Evolutionary conservation across 2,797 vertebrate species (phyloP).

Genomic region (Vultur gryphus): DNA sequence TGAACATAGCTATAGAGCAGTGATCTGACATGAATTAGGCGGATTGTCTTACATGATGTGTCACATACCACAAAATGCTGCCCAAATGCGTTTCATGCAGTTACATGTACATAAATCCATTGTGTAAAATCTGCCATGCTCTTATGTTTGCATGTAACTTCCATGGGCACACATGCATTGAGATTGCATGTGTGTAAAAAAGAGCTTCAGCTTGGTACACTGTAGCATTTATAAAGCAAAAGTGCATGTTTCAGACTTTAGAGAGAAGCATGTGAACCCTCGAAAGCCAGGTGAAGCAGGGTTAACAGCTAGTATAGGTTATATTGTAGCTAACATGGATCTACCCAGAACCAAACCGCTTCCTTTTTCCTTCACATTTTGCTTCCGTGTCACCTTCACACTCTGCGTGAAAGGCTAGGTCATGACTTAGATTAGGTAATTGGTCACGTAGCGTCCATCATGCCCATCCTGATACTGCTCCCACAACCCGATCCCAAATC

Average conservation of each 20-base stretch:
- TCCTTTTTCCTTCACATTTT: neutral
- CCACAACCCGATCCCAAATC: neutral
- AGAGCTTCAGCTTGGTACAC: neutral
- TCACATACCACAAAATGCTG: neutral
- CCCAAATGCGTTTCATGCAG: neutral
- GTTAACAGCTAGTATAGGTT: neutral
- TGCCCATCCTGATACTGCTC: neutral
- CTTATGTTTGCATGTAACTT: neutral
- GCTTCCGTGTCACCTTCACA: neutral
- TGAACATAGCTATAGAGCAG: neutral
- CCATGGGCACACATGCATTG: accelerated
- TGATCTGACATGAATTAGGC: neutral
- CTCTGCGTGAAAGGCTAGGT: neutral
- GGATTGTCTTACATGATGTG: neutral
- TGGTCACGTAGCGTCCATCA: accelerated
- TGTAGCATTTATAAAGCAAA: neutral
- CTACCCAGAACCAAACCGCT: neutral
- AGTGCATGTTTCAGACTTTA: neutral
- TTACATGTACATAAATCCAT: neutral
- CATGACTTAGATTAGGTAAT: accelerated
- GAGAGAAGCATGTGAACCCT: neutral
- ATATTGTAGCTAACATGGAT: accelerated
- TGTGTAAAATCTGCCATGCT: neutral
- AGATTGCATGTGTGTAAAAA: neutral
- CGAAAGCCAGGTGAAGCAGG: neutral